These are phyloP conservation scores for Pseudotriccus pelzelni DNA, from an alignment of 2,797 vertebrate genomes.

Conservation along the genomic window DNA sequence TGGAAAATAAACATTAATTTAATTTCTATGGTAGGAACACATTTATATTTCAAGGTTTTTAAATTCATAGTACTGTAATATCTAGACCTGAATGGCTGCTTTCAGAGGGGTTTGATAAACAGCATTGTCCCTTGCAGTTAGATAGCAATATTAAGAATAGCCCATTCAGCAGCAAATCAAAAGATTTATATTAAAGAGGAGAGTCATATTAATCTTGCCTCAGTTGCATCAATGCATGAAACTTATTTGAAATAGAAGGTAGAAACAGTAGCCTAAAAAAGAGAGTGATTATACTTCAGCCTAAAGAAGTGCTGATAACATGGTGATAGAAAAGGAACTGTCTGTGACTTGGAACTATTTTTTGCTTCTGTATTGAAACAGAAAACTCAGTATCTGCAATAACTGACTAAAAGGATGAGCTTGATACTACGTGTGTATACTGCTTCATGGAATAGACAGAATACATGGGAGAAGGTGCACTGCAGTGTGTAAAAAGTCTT, in stretches of 20 bases:
- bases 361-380: slow-evolving; percentile 1
- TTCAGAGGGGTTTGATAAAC: slow-evolving; percentile 61
- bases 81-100: slow-evolving; percentile 53
- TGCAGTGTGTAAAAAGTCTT: neutral
- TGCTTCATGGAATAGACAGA: neutral
- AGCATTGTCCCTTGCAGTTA: slow-evolving; percentile 58
- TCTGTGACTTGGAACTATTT: slow-evolving; percentile 20
- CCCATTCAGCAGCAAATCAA: slow-evolving; percentile 65
- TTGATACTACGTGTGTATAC: neutral
- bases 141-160: slow-evolving; percentile 53
- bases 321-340: slow-evolving; percentile 4
- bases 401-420: slow-evolving; percentile 13
- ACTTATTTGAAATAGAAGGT: slow-evolving; percentile 45
- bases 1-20: slow-evolving; percentile 56
- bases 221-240: slow-evolving; percentile 32
- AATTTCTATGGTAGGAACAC: slow-evolving; percentile 40
- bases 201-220: slow-evolving; percentile 61
- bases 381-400: slow-evolving; percentile 6
- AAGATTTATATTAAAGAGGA: slow-evolving; percentile 64
- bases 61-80: slow-evolving; percentile 56
- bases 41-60: slow-evolving; percentile 70
- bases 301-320: neutral
- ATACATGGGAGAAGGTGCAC: slow-evolving; percentile 9
- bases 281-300: neutral
- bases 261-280: slow-evolving; percentile 49